Conservation (phyloP, 2,888 invertebrate genomes). For the Acronicta aceris region DNA sequence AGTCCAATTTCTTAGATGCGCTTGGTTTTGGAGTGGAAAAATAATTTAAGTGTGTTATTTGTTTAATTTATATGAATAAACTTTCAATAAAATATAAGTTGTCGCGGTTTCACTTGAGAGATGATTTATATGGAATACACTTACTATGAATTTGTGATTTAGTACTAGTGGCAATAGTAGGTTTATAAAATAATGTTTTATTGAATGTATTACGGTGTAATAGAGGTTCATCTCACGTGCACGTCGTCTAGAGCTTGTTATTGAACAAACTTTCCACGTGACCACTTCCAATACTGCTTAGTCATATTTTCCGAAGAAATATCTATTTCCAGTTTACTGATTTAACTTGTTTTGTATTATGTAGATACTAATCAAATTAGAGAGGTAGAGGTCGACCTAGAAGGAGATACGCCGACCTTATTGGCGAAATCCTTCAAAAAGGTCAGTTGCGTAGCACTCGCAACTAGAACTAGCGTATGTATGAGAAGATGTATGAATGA, state of each 20-base stretch:
- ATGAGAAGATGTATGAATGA: too few species aligned
- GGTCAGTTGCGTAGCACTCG: too few species aligned
- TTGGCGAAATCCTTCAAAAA: too few species aligned
- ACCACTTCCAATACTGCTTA: conserved; percentile 62
- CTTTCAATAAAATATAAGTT: background rate
- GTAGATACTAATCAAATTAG: background rate
- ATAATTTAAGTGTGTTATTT: too few species aligned
- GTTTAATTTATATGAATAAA: too few species aligned
- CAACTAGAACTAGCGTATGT: too few species aligned
- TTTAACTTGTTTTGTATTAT: conserved; percentile 25
- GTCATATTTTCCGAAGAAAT: conserved; percentile 38
- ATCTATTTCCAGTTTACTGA: conserved; percentile 22
- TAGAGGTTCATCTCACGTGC: conserved; percentile 48
- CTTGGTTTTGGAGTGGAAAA: background rate
- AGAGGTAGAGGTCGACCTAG: too few species aligned
- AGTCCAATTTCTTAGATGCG: background rate
- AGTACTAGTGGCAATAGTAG: too few species aligned
- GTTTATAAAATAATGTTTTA: too few species aligned
- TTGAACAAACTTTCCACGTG: conserved; percentile 65
- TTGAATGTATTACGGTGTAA: conserved; percentile 50
- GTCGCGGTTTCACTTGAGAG: background rate
- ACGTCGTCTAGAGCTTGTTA: conserved; percentile 65
- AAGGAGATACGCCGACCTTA: too few species aligned
- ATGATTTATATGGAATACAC: background rate
- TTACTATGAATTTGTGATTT: background rate